Evolutionary conservation across 2,888 invertebrate genomes (phyloP).

Genomic region (Lasioglossum pauxillum): DNA sequence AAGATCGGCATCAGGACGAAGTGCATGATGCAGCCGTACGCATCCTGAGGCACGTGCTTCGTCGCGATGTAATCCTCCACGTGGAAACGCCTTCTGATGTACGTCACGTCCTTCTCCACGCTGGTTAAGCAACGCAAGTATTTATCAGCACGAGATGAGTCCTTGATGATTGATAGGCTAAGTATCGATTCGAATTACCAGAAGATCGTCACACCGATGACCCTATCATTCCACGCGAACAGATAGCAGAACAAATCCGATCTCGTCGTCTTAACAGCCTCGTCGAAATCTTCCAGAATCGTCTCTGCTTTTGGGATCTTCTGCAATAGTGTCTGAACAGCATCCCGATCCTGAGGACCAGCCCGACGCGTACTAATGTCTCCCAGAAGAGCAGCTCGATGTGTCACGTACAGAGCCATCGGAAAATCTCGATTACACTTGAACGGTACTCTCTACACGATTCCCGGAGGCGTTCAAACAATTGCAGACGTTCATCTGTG

Average conservation of each 20-base stretch:
- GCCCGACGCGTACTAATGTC: slow-evolving; percentile 71
- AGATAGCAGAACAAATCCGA: slow-evolving; percentile 81
- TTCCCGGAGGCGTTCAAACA: not conserved
- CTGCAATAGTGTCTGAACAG: slow-evolving; percentile 68
- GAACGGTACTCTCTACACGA: slow-evolving; percentile 79
- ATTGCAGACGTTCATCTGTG: not conserved
- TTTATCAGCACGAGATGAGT: not conserved
- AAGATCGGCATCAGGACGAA: slow-evolving; percentile 87
- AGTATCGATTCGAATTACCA: slow-evolving; percentile 81
- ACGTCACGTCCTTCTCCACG: slow-evolving; percentile 27
- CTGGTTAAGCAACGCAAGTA: slow-evolving; percentile 24
- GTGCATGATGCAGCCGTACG: slow-evolving; percentile 84
- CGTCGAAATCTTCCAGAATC: slow-evolving; percentile 71
- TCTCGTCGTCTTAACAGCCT: slow-evolving; percentile 63
- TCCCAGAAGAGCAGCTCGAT: slow-evolving; percentile 80
- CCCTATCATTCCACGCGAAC: slow-evolving; percentile 83
- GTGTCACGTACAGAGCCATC: slow-evolving; percentile 84
- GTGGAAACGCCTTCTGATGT: slow-evolving; percentile 76
- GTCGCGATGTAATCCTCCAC: slow-evolving; percentile 81
- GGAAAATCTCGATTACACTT: slow-evolving; percentile 81
- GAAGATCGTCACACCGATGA: slow-evolving; percentile 85
- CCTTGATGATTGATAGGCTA: not conserved
- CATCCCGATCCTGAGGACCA: slow-evolving; percentile 61
- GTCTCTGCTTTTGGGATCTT: slow-evolving; percentile 63
- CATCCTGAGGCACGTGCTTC: slow-evolving; percentile 75